Percentiles rank a stretch among this genome's conserved stretches.
These are phyloP conservation scores for Pseudomyrmex sp. DNA, from an alignment of 1,140 invertebrate species.

Conservation along the genomic window DNA sequence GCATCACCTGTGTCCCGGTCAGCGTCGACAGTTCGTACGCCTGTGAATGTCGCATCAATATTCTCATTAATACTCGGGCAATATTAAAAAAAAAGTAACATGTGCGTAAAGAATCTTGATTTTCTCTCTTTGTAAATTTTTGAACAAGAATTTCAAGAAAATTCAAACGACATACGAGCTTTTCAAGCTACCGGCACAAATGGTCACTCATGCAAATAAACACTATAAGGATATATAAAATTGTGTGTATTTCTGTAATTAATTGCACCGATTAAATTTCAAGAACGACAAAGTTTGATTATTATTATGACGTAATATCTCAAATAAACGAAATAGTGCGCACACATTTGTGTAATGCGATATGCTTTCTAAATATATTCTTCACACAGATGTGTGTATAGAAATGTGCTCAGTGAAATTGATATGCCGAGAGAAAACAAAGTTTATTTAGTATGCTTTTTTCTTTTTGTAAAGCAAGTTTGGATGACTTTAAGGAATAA, in stretches of 20 bases:
- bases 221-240: background rate
- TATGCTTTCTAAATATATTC: background rate
- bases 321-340: background rate
- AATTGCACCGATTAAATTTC: constrained; percentile 12
- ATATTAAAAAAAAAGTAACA: background rate
- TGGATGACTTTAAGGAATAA: too few species aligned
- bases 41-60: constrained; percentile 86
- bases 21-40: constrained; percentile 99
- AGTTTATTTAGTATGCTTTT: too few species aligned
- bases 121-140: too few species aligned
- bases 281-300: background rate
- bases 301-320: constrained; percentile 2
- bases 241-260: background rate
- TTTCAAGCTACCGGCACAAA: too few species aligned
- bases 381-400: background rate
- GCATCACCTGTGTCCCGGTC: constrained; percentile 99
- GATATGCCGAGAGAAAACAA: background rate
- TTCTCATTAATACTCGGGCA: background rate
- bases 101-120: too few species aligned
- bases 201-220: too few species aligned
- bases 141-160: too few species aligned
- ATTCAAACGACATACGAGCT: too few species aligned
- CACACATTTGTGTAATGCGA: background rate
- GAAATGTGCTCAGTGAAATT: constrained; percentile 1
- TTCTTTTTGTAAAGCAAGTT: too few species aligned